Evolutionary conservation across 2,113 vertebrate species (phyloP).

Genomic region (Empidonax alnorum): DNA sequence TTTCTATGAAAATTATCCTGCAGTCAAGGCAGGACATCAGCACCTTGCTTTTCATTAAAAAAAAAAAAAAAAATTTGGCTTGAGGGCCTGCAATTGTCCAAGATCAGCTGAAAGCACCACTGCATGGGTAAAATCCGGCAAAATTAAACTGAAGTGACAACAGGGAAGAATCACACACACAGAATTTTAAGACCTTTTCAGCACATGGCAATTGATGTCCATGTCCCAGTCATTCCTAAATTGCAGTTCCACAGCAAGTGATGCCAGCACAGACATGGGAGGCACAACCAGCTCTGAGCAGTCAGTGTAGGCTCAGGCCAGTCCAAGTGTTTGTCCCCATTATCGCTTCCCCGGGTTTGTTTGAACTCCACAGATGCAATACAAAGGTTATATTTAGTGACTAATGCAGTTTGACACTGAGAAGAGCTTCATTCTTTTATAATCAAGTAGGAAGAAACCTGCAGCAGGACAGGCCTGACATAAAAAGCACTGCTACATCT

Average conservation of each 20-base stretch:
- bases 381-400: constrained; percentile 51
- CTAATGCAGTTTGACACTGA: neutral
- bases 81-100: neutral
- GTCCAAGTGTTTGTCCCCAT: neutral
- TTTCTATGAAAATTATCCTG: neutral
- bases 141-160: neutral
- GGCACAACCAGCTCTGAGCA: neutral
- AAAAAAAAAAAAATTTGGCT: neutral
- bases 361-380: constrained; percentile 32
- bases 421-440: neutral
- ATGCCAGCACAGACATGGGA: neutral
- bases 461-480: neutral
- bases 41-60: neutral
- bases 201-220: neutral
- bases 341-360: neutral
- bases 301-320: neutral
- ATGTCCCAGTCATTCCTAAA: neutral
- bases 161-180: neutral
- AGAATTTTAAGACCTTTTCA: neutral
- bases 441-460: neutral
- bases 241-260: neutral
- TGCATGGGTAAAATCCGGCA: neutral
- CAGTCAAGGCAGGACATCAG: neutral
- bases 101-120: neutral
- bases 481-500: neutral